phyloP scores from a whole-genome alignment of 2,797 vertebrate genomes.

The Characodon lateralis region DNA sequence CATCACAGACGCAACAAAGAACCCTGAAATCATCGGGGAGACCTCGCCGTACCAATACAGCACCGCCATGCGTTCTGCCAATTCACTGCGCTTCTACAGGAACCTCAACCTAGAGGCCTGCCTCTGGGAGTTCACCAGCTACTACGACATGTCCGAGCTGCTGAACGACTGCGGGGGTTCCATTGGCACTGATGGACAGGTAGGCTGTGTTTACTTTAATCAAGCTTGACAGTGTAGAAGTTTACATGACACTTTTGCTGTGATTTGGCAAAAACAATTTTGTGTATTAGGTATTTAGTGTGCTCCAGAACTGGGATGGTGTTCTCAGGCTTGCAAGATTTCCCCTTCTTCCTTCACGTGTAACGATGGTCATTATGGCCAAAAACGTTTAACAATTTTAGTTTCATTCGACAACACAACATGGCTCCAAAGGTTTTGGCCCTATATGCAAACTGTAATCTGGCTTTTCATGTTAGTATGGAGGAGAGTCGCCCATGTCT shows the following conservation, averaged over 20 bases:
- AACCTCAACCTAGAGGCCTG: constrained; percentile 88
- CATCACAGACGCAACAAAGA: constrained; percentile 85
- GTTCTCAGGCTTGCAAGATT: background rate
- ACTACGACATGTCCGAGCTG: constrained; percentile 87
- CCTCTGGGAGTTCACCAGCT: constrained; percentile 88
- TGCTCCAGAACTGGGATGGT: background rate
- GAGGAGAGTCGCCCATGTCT: no score
- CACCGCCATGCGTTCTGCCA: constrained; percentile 76
- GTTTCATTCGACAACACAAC: no score
- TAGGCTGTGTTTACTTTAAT: constrained; percentile 29
- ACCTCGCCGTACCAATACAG: constrained; percentile 86
- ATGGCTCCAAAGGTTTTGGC: no score
- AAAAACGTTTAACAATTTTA: background rate
- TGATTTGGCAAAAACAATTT: background rate
- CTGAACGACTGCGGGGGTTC: constrained; percentile 85
- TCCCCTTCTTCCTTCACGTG: background rate
- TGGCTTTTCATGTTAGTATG: no score
- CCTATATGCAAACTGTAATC: no score
- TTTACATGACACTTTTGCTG: background rate
- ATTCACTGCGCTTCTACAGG: constrained; percentile 86
- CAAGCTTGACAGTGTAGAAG: background rate
- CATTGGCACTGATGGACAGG: constrained; percentile 87
- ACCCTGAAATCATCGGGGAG: constrained; percentile 85
- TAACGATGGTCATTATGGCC: background rate
- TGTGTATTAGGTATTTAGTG: no score